These are phyloP conservation scores for Choristoneura fumiferana DNA, from an alignment of 1,140 invertebrate genomes.

Conservation along the genomic window DNA sequence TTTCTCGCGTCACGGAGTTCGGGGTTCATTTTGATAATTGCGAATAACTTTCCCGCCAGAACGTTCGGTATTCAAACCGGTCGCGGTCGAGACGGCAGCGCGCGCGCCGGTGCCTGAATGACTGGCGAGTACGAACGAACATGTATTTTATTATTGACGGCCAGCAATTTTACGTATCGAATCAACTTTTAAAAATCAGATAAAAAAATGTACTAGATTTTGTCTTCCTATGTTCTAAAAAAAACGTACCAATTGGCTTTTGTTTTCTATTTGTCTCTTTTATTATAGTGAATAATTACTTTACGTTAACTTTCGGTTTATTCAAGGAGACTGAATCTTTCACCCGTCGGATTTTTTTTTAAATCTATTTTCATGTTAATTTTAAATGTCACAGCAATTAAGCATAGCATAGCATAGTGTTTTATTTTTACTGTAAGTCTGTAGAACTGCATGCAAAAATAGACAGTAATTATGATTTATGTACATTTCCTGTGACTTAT, in stretches of 20 bases:
- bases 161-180: neutral
- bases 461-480: too few relatives aligned
- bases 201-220: neutral
- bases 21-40: slow-evolving; percentile 53
- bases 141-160: slow-evolving; percentile 36
- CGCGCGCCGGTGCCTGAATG: slow-evolving; percentile 38
- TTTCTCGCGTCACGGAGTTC: slow-evolving; percentile 56
- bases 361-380: too few relatives aligned
- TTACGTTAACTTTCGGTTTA: too few relatives aligned
- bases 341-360: neutral
- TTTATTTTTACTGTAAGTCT: too few relatives aligned
- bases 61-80: slow-evolving; percentile 40
- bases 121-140: slow-evolving; percentile 35
- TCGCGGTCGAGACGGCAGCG: slow-evolving; percentile 35
- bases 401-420: too few relatives aligned
- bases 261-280: too few relatives aligned
- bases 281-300: too few relatives aligned
- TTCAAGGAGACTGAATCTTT: neutral
- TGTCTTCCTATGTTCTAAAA: too few relatives aligned
- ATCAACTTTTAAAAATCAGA: neutral
- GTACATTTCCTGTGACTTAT: too few relatives aligned
- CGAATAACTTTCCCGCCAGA: slow-evolving; percentile 48
- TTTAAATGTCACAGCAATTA: too few relatives aligned
- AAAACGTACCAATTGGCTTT: too few relatives aligned
- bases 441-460: too few relatives aligned